phyloP scores from a whole-genome alignment of 2,113 vertebrate species.

The Percina caprodes region DNA sequence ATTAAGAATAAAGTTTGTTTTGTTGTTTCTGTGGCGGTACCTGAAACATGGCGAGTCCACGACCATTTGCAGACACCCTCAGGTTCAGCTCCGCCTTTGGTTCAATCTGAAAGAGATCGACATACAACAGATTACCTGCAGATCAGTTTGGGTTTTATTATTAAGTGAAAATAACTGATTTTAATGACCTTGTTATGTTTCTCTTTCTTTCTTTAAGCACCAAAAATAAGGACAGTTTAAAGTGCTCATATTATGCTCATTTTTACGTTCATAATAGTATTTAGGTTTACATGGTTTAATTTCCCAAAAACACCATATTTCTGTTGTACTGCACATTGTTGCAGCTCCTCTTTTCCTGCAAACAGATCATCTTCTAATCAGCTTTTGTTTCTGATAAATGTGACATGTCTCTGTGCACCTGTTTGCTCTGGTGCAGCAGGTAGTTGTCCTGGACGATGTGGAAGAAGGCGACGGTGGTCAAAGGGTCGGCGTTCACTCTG shows the following conservation, averaged over 20 bases:
- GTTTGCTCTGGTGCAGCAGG: slow-evolving; percentile 85
- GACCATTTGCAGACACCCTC: slow-evolving; percentile 82
- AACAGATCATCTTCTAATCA: neutral
- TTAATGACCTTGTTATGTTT: neutral
- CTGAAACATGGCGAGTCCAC: slow-evolving; percentile 91
- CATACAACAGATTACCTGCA: neutral
- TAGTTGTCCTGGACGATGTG: slow-evolving; percentile 80
- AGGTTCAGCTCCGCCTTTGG: slow-evolving; percentile 71
- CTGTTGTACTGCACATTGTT: no score
- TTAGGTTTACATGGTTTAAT: no score
- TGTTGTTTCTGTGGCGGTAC: slow-evolving; percentile 68
- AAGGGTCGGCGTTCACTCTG: slow-evolving; percentile 49
- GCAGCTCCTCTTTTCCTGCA: neutral
- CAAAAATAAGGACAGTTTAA: no score
- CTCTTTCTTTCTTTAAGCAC: neutral
- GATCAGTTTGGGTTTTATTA: neutral
- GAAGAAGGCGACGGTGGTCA: slow-evolving; percentile 73
- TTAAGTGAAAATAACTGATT: no score
- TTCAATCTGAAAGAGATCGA: slow-evolving; percentile 80
- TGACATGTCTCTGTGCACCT: slow-evolving; percentile 65
- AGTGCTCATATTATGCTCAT: no score
- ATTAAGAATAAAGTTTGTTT: no score
- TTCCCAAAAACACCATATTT: no score
- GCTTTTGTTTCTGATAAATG: no score
- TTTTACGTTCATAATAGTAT: no score